phyloP scores from a whole-genome alignment of 2,888 invertebrate species.

The Spilosoma lubricipeda region DNA sequence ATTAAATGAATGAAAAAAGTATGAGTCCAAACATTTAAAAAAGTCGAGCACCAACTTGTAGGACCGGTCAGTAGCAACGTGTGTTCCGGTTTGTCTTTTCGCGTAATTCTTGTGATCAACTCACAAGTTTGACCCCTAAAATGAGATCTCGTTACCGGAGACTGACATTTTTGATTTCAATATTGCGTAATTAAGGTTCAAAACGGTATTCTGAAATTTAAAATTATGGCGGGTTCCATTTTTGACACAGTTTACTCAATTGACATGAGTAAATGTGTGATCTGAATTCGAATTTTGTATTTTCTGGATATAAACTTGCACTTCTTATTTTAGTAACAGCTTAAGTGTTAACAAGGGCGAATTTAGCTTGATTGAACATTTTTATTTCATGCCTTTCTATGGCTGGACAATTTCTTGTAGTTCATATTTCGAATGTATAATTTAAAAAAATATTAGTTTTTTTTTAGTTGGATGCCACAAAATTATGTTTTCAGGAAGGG shows the following conservation, averaged over 20 bases:
- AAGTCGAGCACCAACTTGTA: conserved; percentile 53
- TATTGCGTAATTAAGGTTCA: conserved; percentile 39
- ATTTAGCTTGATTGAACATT: not conserved
- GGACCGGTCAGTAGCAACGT: conserved; percentile 44
- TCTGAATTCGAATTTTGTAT: conserved; percentile 27
- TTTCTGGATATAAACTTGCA: conserved; percentile 8
- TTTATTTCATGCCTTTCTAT: not conserved
- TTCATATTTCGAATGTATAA: no score
- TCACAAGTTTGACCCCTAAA: conserved; percentile 60
- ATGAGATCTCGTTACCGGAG: conserved; percentile 48
- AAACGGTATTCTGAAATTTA: conserved; percentile 11
- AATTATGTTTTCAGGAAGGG: no score
- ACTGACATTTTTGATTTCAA: conserved; percentile 53
- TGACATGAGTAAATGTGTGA: not conserved
- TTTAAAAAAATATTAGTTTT: no score
- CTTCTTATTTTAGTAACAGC: no score
- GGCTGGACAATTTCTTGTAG: no score
- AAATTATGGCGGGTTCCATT: conserved; percentile 12
- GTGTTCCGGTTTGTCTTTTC: conserved; percentile 61
- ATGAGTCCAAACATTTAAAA: conserved; percentile 46
- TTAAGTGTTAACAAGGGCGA: not conserved
- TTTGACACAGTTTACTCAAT: conserved; percentile 8
- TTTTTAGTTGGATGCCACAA: no score
- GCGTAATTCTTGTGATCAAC: conserved; percentile 54
- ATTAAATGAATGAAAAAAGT: conserved; percentile 57